Conservation (phyloP, 2,888 invertebrate genomes). For the Apamea crenata region DNA sequence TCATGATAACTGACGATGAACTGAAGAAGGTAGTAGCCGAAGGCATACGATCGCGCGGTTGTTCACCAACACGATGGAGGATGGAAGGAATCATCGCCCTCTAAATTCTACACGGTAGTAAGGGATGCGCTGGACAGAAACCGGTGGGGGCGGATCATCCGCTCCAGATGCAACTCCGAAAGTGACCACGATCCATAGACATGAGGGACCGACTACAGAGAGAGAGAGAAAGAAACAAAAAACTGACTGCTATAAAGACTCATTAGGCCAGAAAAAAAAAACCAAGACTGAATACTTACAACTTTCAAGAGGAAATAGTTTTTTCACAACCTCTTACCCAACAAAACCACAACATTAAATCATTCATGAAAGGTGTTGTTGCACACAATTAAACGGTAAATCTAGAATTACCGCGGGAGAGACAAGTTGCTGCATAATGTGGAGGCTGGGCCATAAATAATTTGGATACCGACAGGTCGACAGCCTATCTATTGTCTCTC, state of each 20-base stretch:
- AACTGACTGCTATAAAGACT: background rate
- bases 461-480: slow-evolving; percentile 64
- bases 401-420: slow-evolving; percentile 57
- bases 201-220: too few species aligned
- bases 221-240: background rate
- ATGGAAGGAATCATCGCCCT: too few species aligned
- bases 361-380: slow-evolving; percentile 34
- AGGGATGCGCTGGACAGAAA: too few species aligned
- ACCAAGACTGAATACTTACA: background rate
- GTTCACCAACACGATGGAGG: too few species aligned
- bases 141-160: too few species aligned
- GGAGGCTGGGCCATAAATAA: slow-evolving; percentile 71
- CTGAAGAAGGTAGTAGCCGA: background rate
- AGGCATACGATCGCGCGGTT: too few species aligned
- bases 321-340: background rate
- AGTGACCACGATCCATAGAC: too few species aligned
- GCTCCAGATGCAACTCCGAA: too few species aligned
- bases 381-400: slow-evolving; percentile 62
- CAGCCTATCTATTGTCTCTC: slow-evolving; percentile 70
- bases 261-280: background rate
- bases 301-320: background rate
- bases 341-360: slow-evolving; percentile 31
- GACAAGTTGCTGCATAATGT: slow-evolving; percentile 72
- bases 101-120: too few species aligned
- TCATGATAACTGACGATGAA: background rate